Base-by-base conservation (phyloP, 2,888 invertebrate species). In the Tiliacea aurago region DNA sequence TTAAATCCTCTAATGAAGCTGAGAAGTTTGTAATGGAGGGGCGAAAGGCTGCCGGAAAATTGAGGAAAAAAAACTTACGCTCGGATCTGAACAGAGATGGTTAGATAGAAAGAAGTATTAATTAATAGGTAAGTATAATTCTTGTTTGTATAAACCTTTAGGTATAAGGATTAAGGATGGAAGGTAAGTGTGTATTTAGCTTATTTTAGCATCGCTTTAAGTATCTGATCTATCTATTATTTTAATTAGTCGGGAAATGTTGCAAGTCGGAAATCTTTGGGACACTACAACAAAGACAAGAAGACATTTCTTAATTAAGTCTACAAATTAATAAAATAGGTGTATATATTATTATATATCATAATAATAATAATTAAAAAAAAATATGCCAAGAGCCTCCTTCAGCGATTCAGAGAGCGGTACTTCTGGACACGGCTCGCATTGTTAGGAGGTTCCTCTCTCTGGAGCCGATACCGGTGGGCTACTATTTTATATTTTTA, bases 1-100 rank as follows among this genome's bases (percentile, higher is more conserved):
- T 96, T 96, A 96, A 96, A 96, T 95, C 95, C 94, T 95, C 96
- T 96, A 96, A 96, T 96, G 96, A 96, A 96, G 94, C 95, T 93
- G 94, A 95, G 96, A 96, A 96, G 92, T 96, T 96, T 93, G 92
- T 94, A 95, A 96, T 96, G 95, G 95, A 95, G 95, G 95, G 95
- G 94, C 92, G 95, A 94, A 95, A 95, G 94, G 94, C 95, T 95
- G 94, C 91, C 91, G 90, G 92, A 89, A 93, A 95, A 94, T 95
- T 95, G 94, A 94, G 94, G 94, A 94, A 95, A 94, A 28, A 37
- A 94, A 94, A 92, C 90, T 92, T 90, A 83, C 71, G 87, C 76
- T 73, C 63, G 59, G 78, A 66, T 71, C 63, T 67, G 75, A 78
- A 80, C 68, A 43, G 74, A 63, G 77, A 74, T 80, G 80, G 73